Evolutionary conservation across 1,140 invertebrate genomes (phyloP).

Genomic region (Drosophila ambigua): DNA sequence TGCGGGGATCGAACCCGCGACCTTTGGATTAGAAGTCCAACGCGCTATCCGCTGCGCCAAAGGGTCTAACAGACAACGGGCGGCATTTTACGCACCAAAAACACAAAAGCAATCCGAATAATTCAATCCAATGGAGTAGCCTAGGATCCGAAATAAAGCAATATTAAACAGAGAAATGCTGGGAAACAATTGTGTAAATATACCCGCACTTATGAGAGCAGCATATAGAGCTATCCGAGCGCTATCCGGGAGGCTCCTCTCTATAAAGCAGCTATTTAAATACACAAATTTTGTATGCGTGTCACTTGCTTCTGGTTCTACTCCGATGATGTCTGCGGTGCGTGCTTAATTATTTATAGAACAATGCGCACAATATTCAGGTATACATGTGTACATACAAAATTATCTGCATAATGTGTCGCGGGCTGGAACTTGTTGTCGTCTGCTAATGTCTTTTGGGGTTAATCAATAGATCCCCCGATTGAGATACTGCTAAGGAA

Average conservation of each 20-base stretch:
- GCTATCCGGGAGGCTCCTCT: too few species aligned
- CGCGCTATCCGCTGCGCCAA: conserved; percentile 86
- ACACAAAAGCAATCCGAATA: neutral
- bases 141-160: too few species aligned
- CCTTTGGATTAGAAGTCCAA: conserved; percentile 88
- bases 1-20: conserved; percentile 88
- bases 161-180: too few species aligned
- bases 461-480: conserved; percentile 50
- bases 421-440: conserved; percentile 4
- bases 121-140: neutral
- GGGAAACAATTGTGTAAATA: too few species aligned
- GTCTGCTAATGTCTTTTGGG: conserved; percentile 18
- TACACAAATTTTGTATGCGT: conserved; percentile 6
- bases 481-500: conserved; percentile 43
- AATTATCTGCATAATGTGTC: conserved; percentile 22
- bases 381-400: neutral
- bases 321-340: neutral
- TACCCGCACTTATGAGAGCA: neutral
- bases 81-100: neutral
- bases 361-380: neutral
- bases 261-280: conserved; percentile 48
- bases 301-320: neutral
- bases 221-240: neutral
- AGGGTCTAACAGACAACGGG: conserved; percentile 59
- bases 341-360: conserved; percentile 58